Percentiles rank a stretch among this genome's conserved stretches.
Evolutionary conservation across 2,888 invertebrate species (phyloP).

Genomic region (Augochlorella aurata): DNA sequence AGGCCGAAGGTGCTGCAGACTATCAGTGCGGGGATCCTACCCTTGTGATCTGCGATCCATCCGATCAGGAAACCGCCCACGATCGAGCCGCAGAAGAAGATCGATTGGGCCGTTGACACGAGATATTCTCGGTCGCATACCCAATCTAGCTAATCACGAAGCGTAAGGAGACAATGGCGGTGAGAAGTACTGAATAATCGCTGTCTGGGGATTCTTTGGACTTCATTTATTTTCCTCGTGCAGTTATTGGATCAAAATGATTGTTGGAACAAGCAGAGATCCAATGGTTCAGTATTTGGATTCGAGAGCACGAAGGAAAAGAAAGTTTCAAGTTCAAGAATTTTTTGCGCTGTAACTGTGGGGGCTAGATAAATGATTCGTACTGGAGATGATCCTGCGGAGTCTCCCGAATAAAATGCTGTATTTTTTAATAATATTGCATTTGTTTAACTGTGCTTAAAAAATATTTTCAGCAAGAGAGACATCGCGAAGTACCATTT

Average conservation of each 20-base stretch:
- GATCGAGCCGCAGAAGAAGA: constrained; percentile 84
- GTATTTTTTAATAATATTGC: too few relatives aligned
- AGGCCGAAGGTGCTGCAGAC: constrained; percentile 81
- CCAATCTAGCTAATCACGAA: constrained; percentile 83
- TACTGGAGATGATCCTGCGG: too few relatives aligned
- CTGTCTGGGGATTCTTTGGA: not conserved
- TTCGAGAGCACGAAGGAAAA: not conserved
- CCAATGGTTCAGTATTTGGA: not conserved
- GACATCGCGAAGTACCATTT: too few relatives aligned
- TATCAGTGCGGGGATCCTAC: constrained; percentile 83
- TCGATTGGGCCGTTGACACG: constrained; percentile 82
- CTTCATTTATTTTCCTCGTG: not conserved
- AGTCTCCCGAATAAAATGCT: too few relatives aligned
- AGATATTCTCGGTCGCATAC: constrained; percentile 83
- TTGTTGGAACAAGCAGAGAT: not conserved
- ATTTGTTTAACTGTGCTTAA: too few relatives aligned
- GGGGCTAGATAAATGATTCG: too few relatives aligned
- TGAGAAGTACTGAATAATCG: not conserved
- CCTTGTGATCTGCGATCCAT: constrained; percentile 83
- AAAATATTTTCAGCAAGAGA: too few relatives aligned
- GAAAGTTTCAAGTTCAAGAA: not conserved
- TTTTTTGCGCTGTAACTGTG: not conserved
- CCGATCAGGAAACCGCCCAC: constrained; percentile 83
- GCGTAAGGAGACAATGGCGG: constrained; percentile 37
- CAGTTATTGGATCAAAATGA: not conserved